Evolutionary conservation across 2,113 vertebrate genomes (phyloP).

Genomic region (Antechinus stuartii): DNA sequence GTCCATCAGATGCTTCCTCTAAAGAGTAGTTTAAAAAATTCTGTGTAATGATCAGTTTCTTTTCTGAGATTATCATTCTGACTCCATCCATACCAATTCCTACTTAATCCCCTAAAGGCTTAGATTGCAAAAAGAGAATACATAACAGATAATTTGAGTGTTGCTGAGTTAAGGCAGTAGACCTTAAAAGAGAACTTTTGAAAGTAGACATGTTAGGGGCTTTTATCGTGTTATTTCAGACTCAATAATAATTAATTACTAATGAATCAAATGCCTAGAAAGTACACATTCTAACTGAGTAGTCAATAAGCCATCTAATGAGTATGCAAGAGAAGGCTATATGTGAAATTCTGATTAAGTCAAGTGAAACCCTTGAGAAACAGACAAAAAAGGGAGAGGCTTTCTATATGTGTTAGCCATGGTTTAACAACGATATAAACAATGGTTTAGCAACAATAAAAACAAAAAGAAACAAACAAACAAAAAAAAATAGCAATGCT

Average conservation of each 20-base stretch:
- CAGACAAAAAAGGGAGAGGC: slow-evolving; percentile 2
- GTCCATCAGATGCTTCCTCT: neutral
- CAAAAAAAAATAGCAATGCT: slow-evolving; percentile 10
- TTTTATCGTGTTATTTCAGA: slow-evolving; percentile 2
- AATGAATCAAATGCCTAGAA: slow-evolving; percentile 24
- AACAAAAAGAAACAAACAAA: slow-evolving; percentile 44
- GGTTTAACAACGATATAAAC: neutral
- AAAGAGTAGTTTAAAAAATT: slow-evolving; percentile 21
- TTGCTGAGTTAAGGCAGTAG: slow-evolving; percentile 12
- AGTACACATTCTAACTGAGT: slow-evolving; percentile 1
- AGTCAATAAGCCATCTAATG: slow-evolving; percentile 36
- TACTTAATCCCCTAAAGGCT: slow-evolving; percentile 27
- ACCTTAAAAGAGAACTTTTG: slow-evolving; percentile 1
- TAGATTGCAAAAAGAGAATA: neutral
- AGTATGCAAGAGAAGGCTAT: neutral
- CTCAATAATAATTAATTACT: neutral
- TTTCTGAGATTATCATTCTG: slow-evolving; percentile 31
- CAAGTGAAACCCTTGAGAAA: slow-evolving; percentile 40
- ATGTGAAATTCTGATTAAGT: slow-evolving; percentile 25
- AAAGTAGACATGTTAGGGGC: slow-evolving; percentile 19
- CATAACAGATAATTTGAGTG: neutral
- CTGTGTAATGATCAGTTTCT: neutral
- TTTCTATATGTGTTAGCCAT: slow-evolving; percentile 35
- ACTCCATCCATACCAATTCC: slow-evolving; percentile 3
- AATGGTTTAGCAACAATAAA: neutral